Conservation (phyloP, 2,797 vertebrate species). For the Clamator glandarius region DNA sequence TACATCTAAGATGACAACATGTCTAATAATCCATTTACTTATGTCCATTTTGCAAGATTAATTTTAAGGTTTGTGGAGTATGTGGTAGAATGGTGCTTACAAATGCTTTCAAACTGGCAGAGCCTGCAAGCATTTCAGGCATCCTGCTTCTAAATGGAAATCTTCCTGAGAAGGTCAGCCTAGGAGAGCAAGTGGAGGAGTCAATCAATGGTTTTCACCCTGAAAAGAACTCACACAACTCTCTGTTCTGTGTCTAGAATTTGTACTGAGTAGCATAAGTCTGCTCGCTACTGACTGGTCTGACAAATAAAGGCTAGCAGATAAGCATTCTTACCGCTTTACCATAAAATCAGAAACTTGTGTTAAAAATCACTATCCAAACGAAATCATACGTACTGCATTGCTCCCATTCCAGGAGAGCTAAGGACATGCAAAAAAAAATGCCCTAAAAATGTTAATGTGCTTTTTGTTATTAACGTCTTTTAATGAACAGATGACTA, state of each 20-base stretch:
- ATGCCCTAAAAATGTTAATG: neutral
- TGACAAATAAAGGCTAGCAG: neutral
- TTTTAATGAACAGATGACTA: slow-evolving; percentile 32
- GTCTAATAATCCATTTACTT: neutral
- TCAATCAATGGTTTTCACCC: neutral
- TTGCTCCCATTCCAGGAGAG: neutral
- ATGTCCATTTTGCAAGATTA: neutral
- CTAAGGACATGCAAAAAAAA: neutral
- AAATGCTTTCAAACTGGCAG: neutral
- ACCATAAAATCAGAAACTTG: neutral
- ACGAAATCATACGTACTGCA: neutral
- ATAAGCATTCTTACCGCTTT: neutral
- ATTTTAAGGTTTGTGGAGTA: neutral
- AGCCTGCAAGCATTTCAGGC: neutral
- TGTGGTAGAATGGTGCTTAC: neutral
- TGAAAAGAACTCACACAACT: neutral
- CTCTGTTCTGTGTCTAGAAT: neutral
- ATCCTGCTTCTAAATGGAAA: neutral
- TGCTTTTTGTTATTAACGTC: slow-evolving; percentile 18
- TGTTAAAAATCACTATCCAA: neutral
- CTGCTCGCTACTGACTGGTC: neutral
- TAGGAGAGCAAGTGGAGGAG: neutral
- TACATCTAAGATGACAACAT: neutral
- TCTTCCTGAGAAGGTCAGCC: neutral
- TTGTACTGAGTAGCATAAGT: neutral